phyloP scores from a whole-genome alignment of 2,888 invertebrate genomes.

The Lamellibrachia columna region DNA sequence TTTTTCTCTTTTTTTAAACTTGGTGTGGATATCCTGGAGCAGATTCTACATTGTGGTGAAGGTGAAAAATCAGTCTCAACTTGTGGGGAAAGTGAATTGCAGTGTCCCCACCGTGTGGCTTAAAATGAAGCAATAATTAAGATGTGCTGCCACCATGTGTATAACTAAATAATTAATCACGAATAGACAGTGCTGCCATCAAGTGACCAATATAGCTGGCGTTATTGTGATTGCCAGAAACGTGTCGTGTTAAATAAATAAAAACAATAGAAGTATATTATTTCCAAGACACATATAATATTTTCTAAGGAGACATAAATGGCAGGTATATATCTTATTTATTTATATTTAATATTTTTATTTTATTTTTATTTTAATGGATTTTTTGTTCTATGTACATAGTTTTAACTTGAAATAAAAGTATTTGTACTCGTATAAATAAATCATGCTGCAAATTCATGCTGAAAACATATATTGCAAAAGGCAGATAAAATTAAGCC shows the following conservation, averaged over 20 bases:
- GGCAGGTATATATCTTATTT: too few species aligned
- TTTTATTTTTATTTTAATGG: too few species aligned
- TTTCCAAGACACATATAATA: too few species aligned
- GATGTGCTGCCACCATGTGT: neutral
- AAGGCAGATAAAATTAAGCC: neutral
- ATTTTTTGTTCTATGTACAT: too few species aligned
- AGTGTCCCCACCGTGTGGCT: neutral
- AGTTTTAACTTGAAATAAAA: neutral
- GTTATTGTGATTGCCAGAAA: neutral
- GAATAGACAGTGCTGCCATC: neutral
- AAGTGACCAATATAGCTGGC: neutral
- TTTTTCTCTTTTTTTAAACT: neutral
- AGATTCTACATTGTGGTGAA: neutral
- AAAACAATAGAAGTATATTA: too few species aligned
- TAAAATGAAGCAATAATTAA: neutral
- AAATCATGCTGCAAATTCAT: neutral
- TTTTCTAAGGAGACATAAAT: too few species aligned
- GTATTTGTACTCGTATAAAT: neutral
- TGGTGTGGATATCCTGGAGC: neutral
- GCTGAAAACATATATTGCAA: constrained; percentile 11
- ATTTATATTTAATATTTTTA: too few species aligned
- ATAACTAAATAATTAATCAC: neutral
- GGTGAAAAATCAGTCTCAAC: neutral
- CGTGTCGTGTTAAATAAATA: neutral
- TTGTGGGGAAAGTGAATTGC: neutral